Base-by-base conservation (phyloP, 2,888 invertebrate genomes). In the Megamerina dolium region DNA sequence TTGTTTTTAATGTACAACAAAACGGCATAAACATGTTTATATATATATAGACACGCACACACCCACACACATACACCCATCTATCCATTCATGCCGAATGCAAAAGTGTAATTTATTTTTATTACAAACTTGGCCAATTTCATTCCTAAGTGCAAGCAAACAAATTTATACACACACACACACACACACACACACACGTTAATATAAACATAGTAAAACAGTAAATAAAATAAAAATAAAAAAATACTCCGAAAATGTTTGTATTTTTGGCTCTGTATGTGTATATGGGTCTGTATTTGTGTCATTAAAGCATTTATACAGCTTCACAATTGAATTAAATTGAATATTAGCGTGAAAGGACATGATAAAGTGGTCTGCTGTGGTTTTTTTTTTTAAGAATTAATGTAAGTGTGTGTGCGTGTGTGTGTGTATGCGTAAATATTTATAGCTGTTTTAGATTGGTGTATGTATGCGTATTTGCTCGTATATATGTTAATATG, bases 301-400 rank as follows among this genome's bases (percentile, higher is more conserved):
- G 43, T 47, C 53, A 53, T 54, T 51, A 49, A 51, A 51, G 51
- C 57, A 52, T 51, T 54, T 51, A 50, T 51, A 50, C 51, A 54
- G 51, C 51, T 53, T 54, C 45, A 48, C 55, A 57, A 57, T 55
- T 57, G 57, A 57, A 57, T 57, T 55, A 52, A 57, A 57, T 57
- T 54, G 55, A 53, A 55, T 54, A 52, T 54, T 46, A 52, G 45
- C 37, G 45, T 39, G 44, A 44, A 43, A 48, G 45, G 46, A 46
- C 48, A 46, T 35, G 30, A 21, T 13, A 34, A 10, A 20, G 29
- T 37, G 45, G 26, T 18, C 26, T 32, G 27, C 27, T 33, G 41
- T 41, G 19, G 31, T 45, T 41, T 27, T 41, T n/a, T 13, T 34
- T 37, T 45, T 32, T 43, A 32, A 37, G 43, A 37, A 21, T 45